Evolutionary conservation across 2,113 vertebrate species (phyloP).

Genomic region (Himantopus leucocephalus): DNA sequence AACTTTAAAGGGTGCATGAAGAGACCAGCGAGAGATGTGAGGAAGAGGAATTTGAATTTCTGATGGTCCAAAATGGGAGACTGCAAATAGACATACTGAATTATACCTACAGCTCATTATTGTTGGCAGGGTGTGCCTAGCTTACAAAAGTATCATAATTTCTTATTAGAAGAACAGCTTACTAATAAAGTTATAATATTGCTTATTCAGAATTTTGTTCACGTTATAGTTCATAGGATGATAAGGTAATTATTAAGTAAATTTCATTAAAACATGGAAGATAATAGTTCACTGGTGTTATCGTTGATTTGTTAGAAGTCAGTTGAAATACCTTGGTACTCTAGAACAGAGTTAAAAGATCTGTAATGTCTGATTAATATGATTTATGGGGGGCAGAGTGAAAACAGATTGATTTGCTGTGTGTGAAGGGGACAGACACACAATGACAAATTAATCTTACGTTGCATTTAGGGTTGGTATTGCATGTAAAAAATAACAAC

Average conservation of each 20-base stretch:
- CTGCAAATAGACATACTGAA: background rate
- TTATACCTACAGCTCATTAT: background rate
- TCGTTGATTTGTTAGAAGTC: background rate
- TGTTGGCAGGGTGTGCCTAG: background rate
- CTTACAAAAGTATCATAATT: background rate
- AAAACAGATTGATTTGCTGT: background rate
- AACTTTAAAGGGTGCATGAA: background rate
- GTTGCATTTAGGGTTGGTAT: background rate
- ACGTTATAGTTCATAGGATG: background rate
- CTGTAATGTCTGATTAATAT: background rate
- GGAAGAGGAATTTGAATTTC: background rate
- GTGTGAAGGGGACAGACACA: background rate
- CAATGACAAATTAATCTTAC: background rate
- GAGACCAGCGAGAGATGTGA: background rate
- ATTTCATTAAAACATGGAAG: background rate
- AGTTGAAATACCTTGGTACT: background rate
- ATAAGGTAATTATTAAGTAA: background rate
- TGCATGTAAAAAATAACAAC: background rate
- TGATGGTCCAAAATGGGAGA: background rate
- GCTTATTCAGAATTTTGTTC: background rate
- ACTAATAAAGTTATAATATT: background rate
- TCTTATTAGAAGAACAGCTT: background rate
- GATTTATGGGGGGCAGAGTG: background rate
- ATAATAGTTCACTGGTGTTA: background rate
- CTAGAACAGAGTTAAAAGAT: background rate